These are phyloP conservation scores for Podilymbus podiceps DNA, from an alignment of 2,113 vertebrate genomes.

Conservation along the genomic window DNA sequence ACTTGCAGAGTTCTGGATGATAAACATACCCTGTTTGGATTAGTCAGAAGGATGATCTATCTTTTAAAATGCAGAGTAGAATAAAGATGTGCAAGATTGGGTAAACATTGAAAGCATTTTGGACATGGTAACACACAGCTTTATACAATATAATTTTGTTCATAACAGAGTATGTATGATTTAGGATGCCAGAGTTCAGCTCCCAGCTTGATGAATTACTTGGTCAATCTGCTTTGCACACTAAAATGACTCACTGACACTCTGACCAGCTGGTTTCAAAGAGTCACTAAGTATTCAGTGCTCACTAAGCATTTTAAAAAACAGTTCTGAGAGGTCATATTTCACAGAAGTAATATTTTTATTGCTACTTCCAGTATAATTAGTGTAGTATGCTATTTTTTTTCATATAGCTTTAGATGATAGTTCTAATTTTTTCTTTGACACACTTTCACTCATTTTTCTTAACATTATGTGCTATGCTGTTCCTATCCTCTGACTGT, in stretches of 20 bases:
- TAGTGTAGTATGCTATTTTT: background rate
- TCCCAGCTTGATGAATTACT: background rate
- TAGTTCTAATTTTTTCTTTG: background rate
- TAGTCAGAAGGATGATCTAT: background rate
- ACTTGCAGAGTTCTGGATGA: background rate
- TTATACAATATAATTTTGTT: background rate
- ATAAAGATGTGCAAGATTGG: background rate
- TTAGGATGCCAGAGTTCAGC: background rate
- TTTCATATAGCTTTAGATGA: background rate
- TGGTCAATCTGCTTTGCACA: background rate
- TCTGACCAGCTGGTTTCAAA: background rate
- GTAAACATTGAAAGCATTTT: background rate
- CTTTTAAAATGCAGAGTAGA: background rate
- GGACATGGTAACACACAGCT: background rate
- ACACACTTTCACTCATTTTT: background rate
- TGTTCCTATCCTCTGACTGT: background rate
- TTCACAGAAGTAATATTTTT: background rate
- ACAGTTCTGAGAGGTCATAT: background rate
- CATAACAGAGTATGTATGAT: background rate
- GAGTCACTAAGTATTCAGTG: background rate
- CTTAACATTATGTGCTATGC: background rate
- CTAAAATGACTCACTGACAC: background rate
- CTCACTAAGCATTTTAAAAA: background rate
- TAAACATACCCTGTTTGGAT: background rate
- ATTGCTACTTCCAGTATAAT: background rate